Evolutionary conservation across 2,888 invertebrate genomes (phyloP).

Genomic region (Thelaira solivaga): DNA sequence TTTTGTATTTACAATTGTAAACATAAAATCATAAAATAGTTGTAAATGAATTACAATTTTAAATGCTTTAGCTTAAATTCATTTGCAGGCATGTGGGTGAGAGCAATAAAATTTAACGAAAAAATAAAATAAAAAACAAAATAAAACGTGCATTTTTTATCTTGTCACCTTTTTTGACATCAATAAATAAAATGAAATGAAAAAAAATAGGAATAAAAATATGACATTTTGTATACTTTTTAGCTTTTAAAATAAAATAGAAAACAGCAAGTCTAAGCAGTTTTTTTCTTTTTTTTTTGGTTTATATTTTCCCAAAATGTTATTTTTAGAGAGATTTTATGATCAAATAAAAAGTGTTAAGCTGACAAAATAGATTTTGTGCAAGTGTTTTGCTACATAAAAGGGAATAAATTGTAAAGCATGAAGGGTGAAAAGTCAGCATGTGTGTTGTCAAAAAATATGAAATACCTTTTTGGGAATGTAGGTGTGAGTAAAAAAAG

Average conservation of each 20-base stretch:
- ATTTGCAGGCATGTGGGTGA: not conserved
- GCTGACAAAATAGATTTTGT: conserved; percentile 37
- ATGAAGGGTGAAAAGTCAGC: not conserved
- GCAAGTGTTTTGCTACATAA: not conserved
- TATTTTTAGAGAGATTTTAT: conserved; percentile 37
- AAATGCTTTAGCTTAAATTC: conserved; percentile 2
- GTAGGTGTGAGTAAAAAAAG: not conserved
- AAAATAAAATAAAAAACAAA: not conserved
- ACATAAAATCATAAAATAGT: conserved; percentile 35
- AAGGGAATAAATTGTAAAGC: not conserved
- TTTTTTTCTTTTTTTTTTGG: conserved; percentile 6
- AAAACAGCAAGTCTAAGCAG: conserved; percentile 43
- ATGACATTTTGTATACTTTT: conserved; percentile 9
- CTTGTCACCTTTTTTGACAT: conserved; percentile 50
- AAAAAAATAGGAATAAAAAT: too few species aligned
- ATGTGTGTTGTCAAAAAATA: not conserved
- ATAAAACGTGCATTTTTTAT: conserved; percentile 40
- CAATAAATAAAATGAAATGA: conserved; percentile 33
- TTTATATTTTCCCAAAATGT: not conserved
- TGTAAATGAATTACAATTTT: conserved; percentile 43
- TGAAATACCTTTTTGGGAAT: not conserved
- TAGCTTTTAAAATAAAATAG: conserved; percentile 1
- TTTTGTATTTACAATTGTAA: not conserved
- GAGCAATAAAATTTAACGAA: conserved; percentile 1
- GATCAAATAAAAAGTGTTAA: conserved; percentile 43